phyloP scores from a whole-genome alignment of 2,113 vertebrate species.

The Embiotoca jacksoni region DNA sequence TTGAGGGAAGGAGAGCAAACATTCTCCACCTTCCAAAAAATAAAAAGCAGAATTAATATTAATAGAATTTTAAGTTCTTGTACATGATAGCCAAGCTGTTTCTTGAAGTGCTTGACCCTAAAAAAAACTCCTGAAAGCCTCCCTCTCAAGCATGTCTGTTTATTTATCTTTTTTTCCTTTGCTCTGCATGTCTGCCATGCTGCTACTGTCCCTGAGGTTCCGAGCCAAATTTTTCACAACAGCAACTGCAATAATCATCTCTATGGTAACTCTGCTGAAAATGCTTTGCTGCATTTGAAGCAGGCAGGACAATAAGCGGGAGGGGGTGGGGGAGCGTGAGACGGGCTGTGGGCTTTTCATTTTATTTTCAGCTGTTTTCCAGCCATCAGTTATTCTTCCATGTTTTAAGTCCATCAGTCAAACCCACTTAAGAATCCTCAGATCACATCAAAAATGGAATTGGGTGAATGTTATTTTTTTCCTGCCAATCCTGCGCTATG shows the following conservation, averaged over 20 bases:
- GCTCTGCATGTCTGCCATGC: slow-evolving; percentile 49
- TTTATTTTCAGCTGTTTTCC: slow-evolving; percentile 70
- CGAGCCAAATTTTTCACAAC: slow-evolving; percentile 49
- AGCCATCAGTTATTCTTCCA: slow-evolving; percentile 66
- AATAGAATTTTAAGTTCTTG: slow-evolving; percentile 32
- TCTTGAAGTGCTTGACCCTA: slow-evolving; percentile 40
- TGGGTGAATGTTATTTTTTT: slow-evolving; percentile 52
- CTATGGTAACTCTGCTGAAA: slow-evolving; percentile 63
- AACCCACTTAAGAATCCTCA: slow-evolving; percentile 61
- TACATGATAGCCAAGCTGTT: background rate
- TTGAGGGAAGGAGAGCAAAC: background rate
- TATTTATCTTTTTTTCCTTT: slow-evolving; percentile 40
- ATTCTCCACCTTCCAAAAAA: background rate
- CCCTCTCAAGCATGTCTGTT: slow-evolving; percentile 28
- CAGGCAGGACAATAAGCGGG: slow-evolving; percentile 49
- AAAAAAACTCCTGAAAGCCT: slow-evolving; percentile 8
- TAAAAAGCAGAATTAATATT: slow-evolving; percentile 36
- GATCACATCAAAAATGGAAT: slow-evolving; percentile 69
- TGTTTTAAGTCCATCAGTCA: slow-evolving; percentile 69
- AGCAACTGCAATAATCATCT: slow-evolving; percentile 68
- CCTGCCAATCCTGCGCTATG: slow-evolving; percentile 39
- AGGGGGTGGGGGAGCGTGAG: background rate
- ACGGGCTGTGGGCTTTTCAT: slow-evolving; percentile 41
- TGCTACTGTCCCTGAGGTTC: slow-evolving; percentile 52
- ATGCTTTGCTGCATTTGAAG: slow-evolving; percentile 59